Conservation (phyloP, 2,888 invertebrate species). For the Amiota mariae region DNA sequence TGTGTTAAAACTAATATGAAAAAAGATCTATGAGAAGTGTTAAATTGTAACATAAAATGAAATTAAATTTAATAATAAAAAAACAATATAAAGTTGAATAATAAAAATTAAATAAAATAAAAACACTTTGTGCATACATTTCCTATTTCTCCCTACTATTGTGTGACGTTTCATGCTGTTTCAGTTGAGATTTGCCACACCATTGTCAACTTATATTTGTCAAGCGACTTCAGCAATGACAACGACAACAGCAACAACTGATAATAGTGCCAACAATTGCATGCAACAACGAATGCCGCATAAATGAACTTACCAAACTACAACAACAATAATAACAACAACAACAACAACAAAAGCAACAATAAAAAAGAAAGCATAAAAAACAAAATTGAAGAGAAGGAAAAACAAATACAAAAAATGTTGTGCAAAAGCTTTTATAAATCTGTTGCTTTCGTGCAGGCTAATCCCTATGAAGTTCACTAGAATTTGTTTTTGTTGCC, state of each 20-base stretch:
- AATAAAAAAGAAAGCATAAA: too few species aligned
- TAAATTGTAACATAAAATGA: too few species aligned
- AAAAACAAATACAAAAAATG: slow-evolving; percentile 31
- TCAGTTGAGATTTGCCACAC: slow-evolving; percentile 65
- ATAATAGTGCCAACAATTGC: slow-evolving; percentile 28
- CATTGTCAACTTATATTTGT: slow-evolving; percentile 66
- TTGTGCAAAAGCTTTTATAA: slow-evolving; percentile 71
- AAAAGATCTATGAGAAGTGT: too few species aligned
- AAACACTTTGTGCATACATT: too few species aligned
- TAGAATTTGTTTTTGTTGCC: slow-evolving; percentile 63
- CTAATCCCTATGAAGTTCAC: slow-evolving; percentile 73
- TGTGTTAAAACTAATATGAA: too few species aligned
- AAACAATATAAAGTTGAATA: too few species aligned
- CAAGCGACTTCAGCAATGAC: slow-evolving; percentile 54
- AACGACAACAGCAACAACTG: slow-evolving; percentile 39
- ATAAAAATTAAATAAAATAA: too few species aligned
- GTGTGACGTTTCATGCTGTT: slow-evolving; percentile 34
- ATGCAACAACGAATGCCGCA: slow-evolving; percentile 36
- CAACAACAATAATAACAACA: slow-evolving; percentile 7
- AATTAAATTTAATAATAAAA: too few species aligned
- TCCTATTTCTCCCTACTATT: too few species aligned
- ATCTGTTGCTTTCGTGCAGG: slow-evolving; percentile 74
- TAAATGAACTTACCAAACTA: slow-evolving; percentile 58
- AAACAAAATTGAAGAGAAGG: slow-evolving; percentile 20
- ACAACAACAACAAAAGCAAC: not conserved